Conservation (phyloP, 1,140 invertebrate species). For the Apocrypta bakeri region DNA sequence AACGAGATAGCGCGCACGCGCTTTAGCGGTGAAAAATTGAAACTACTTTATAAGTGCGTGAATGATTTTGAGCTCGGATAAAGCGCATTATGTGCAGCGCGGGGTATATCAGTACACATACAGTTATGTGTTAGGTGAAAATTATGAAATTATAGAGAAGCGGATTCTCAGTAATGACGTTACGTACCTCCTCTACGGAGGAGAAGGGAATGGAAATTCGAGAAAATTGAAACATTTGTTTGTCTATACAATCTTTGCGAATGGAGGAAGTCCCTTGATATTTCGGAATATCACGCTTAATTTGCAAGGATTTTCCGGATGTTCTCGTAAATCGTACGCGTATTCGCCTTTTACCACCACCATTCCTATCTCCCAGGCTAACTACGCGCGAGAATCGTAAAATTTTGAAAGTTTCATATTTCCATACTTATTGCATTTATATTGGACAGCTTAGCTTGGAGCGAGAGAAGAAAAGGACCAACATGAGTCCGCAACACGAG, state of each 20-base stretch:
- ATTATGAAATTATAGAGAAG: not conserved
- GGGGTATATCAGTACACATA: too few species aligned
- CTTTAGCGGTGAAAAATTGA: not conserved
- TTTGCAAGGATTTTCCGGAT: too few species aligned
- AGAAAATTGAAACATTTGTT: too few species aligned
- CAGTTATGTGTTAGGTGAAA: too few species aligned
- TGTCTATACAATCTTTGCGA: too few species aligned
- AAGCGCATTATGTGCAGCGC: not conserved
- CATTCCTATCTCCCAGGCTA: not conserved
- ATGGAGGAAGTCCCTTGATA: too few species aligned
- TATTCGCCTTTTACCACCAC: not conserved
- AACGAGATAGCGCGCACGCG: not conserved
- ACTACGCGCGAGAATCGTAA: constrained; percentile 15
- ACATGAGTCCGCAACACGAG: not conserved
- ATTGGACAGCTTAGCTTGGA: not conserved
- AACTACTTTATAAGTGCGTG: not conserved
- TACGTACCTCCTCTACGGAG: too few species aligned
- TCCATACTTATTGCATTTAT: constrained; percentile 38
- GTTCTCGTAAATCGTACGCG: not conserved
- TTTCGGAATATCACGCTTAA: too few species aligned
- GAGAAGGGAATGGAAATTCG: too few species aligned
- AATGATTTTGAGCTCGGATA: not conserved
- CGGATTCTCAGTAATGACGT: too few species aligned
- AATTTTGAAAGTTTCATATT: constrained; percentile 43
- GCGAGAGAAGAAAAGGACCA: too few species aligned